phyloP scores from a whole-genome alignment of 2,113 vertebrate genomes.

The Sardina pilchardus region DNA sequence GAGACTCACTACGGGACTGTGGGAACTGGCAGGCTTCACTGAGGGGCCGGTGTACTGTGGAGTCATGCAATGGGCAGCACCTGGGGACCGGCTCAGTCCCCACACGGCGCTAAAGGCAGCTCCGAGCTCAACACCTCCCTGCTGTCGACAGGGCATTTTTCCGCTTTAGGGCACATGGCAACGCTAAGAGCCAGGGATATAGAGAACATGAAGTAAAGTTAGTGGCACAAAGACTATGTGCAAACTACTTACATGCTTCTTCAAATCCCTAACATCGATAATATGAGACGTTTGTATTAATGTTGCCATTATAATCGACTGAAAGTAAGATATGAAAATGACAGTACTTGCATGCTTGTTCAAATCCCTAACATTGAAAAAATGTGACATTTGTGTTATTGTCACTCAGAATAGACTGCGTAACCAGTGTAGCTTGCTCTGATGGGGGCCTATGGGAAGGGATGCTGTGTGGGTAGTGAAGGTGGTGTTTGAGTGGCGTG shows the following conservation, averaged over 20 bases:
- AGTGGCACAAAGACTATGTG: neutral
- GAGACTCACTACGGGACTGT: neutral
- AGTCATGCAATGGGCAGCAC: neutral
- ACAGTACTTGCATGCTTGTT: no score
- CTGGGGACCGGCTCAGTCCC: neutral
- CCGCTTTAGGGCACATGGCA: neutral
- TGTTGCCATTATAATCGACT: neutral
- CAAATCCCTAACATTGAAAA: no score
- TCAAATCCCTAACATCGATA: neutral
- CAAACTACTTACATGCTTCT: neutral
- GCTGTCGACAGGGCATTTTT: neutral
- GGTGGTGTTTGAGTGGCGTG: neutral
- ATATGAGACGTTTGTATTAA: neutral
- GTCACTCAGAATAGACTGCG: neutral
- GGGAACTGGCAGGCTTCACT: neutral
- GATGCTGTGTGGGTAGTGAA: neutral
- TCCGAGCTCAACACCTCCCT: constrained; percentile 2
- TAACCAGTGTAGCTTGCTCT: neutral
- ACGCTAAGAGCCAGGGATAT: neutral
- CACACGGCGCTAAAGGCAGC: neutral
- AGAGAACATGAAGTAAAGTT: neutral
- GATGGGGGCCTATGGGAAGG: neutral
- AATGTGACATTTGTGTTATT: neutral
- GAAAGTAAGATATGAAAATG: no score
- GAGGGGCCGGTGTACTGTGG: neutral